Conservation (phyloP, 2,797 vertebrate species). For the Amazonetta brasiliensis region DNA sequence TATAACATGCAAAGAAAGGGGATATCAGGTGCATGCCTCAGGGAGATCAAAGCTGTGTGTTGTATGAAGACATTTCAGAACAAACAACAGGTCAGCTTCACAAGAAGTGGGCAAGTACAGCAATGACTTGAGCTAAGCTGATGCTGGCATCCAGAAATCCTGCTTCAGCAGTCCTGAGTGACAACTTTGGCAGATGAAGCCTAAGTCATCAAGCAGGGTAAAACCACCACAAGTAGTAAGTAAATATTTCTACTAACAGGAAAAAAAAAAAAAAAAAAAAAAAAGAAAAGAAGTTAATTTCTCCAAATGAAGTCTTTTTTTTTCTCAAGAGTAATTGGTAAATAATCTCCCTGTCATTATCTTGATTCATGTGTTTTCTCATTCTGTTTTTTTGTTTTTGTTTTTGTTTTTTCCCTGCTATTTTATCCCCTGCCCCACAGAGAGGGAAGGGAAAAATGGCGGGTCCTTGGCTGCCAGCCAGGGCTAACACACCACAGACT, state of each 20-base stretch:
- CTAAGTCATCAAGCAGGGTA: background rate
- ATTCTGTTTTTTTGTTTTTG: background rate
- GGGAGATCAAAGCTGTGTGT: too few species aligned
- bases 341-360: background rate
- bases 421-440: fast-evolving
- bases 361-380: background rate
- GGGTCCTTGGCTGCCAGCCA: background rate
- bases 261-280: background rate
- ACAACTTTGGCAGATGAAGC: too few species aligned
- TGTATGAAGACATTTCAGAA: too few species aligned
- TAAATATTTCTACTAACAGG: background rate
- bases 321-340: background rate
- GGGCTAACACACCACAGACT: background rate
- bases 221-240: background rate
- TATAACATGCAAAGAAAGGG: too few species aligned
- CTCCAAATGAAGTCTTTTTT: fast-evolving
- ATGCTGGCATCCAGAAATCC: too few species aligned
- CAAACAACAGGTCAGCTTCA: too few species aligned
- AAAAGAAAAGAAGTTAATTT: background rate
- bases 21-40: too few species aligned
- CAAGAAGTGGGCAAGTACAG: too few species aligned
- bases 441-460: fast-evolving
- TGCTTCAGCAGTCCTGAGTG: too few species aligned
- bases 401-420: too few species aligned
- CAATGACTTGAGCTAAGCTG: too few species aligned